A percentile compares a stretch with the other conserved stretches of the same genome.
Conservation (phyloP, 2,888 invertebrate genomes). For the Clusia tigrina region DNA sequence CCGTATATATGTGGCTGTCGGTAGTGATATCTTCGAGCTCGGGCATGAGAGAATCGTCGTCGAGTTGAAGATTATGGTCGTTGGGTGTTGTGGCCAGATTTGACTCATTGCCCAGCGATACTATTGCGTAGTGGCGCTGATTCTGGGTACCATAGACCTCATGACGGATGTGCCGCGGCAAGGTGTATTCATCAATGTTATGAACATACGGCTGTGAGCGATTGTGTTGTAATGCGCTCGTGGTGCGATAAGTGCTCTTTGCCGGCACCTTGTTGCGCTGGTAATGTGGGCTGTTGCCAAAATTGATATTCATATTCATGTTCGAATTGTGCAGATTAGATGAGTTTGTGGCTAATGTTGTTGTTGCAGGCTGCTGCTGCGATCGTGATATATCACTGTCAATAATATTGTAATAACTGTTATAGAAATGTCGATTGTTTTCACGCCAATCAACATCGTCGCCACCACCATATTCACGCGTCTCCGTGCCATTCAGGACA, state of each 20-base stretch:
- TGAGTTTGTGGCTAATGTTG: conserved; percentile 34
- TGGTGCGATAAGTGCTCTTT: conserved; percentile 42
- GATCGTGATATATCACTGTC: conserved; percentile 29
- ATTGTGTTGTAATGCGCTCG: conserved; percentile 30
- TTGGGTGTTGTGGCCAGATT: conserved; percentile 28
- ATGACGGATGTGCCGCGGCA: conserved; percentile 39
- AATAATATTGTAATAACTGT: conserved; percentile 24
- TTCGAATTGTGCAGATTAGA: conserved; percentile 49
- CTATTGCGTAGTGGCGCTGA: conserved; percentile 30
- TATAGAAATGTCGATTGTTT: conserved; percentile 28
- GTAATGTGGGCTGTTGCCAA: conserved; percentile 54
- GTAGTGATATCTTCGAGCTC: conserved; percentile 14
- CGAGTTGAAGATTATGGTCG: conserved; percentile 25
- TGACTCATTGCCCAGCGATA: neutral
- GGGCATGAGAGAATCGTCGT: conserved; percentile 17
- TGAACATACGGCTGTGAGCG: conserved; percentile 37
- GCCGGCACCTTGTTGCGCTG: conserved; percentile 59
- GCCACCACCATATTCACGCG: conserved; percentile 43
- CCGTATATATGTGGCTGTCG: neutral
- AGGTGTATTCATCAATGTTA: conserved; percentile 45
- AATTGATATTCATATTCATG: conserved; percentile 63
- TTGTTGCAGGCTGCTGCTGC: no score
- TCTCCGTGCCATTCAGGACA: conserved; percentile 8
- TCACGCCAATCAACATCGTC: conserved; percentile 47
- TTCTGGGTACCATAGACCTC: conserved; percentile 18